Conservation (phyloP, 1,140 invertebrate genomes). For the Pseudobourletiella spinata region DNA sequence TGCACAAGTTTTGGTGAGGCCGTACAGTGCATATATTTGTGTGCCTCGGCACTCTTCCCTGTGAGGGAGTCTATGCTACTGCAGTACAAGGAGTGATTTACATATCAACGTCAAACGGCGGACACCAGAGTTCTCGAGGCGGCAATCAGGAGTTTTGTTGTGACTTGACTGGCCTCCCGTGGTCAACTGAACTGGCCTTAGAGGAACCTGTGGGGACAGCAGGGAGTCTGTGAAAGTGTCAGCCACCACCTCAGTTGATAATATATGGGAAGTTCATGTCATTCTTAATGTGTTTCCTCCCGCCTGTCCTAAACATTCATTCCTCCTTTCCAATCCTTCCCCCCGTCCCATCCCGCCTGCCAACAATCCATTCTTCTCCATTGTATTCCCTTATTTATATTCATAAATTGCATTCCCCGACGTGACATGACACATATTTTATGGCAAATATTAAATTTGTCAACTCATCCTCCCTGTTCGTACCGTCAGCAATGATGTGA, state of each 20-base stretch:
- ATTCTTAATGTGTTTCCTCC: neutral
- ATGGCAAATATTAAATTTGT: neutral
- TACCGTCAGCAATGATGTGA: no score
- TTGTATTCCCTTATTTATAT: neutral
- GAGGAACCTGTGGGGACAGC: neutral
- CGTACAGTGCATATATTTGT: neutral
- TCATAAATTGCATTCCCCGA: neutral
- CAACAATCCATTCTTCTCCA: neutral
- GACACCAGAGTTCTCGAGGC: neutral
- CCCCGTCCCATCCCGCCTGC: neutral
- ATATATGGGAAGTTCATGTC: neutral
- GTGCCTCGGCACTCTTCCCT: no score
- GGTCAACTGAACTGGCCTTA: neutral
- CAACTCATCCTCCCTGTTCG: neutral
- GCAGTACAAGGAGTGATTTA: neutral
- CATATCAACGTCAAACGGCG: neutral
- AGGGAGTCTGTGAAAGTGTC: neutral
- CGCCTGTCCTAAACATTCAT: neutral
- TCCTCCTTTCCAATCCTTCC: neutral
- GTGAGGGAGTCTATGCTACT: no score
- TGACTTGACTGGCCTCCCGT: neutral
- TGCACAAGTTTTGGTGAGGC: no score
- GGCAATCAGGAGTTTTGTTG: neutral
- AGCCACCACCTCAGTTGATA: neutral
- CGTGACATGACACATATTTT: neutral